Evolutionary conservation across 2,797 vertebrate genomes (phyloP).

Genomic region (Acanthornis magna): DNA sequence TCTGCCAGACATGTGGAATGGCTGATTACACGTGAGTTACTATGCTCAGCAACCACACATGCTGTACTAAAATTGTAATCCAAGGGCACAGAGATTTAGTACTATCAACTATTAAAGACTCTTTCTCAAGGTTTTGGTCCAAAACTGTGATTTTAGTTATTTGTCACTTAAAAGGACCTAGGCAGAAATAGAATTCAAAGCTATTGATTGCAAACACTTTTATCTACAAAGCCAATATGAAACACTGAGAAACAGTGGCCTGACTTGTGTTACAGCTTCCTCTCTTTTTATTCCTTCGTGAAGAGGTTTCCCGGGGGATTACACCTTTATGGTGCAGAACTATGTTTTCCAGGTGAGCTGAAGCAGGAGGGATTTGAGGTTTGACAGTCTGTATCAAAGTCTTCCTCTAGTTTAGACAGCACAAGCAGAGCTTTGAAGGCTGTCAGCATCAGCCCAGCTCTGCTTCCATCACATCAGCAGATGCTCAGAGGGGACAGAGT

Average conservation of each 20-base stretch:
- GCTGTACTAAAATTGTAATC: background rate
- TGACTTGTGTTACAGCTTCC: background rate
- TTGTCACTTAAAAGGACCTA: background rate
- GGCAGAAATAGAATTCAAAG: conserved; percentile 14
- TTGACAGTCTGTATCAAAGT: background rate
- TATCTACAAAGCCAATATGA: conserved; percentile 1
- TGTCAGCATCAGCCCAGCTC: background rate
- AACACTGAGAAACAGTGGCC: background rate
- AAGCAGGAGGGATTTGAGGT: background rate
- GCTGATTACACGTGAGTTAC: background rate
- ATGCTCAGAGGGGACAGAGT: background rate
- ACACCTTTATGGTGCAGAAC: background rate
- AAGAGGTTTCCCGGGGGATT: background rate
- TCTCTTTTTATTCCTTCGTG: background rate
- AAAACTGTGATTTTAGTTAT: background rate
- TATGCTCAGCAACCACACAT: background rate
- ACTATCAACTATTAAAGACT: background rate
- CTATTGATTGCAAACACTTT: conserved; percentile 9
- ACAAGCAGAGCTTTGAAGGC: background rate
- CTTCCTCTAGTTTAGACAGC: background rate
- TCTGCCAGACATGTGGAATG: background rate
- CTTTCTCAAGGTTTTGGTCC: background rate
- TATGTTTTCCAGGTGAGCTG: background rate
- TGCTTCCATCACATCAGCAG: background rate
- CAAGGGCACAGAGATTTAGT: background rate